These are phyloP conservation scores for Leptinotarsa lineolata DNA, from an alignment of 1,140 invertebrate species.

Conservation along the genomic window DNA sequence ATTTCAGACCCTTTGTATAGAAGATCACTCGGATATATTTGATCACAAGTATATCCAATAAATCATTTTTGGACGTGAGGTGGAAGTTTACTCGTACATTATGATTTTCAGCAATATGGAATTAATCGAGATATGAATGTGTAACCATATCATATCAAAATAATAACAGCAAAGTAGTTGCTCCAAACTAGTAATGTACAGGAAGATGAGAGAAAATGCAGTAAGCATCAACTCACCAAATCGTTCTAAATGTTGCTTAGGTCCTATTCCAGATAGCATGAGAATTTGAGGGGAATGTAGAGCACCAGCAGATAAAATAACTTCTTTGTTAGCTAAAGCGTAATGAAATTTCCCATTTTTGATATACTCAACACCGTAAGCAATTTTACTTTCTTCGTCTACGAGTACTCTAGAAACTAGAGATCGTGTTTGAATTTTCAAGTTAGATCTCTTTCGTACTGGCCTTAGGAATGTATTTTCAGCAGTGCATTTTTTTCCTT, in stretches of 20 bases:
- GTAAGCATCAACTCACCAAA: slow-evolving; percentile 27
- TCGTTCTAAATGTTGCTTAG: slow-evolving; percentile 61
- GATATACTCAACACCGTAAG: slow-evolving; percentile 68
- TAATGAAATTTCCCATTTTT: slow-evolving; percentile 60
- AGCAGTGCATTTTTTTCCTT: slow-evolving; percentile 86
- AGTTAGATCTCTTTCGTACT: slow-evolving; percentile 75
- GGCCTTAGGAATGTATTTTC: slow-evolving; percentile 88
- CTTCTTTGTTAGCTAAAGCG: slow-evolving; percentile 79
- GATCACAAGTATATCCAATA: no score
- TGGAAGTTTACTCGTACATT: no score
- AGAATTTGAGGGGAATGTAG: slow-evolving; percentile 81
- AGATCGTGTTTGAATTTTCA: slow-evolving; percentile 82
- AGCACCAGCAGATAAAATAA: slow-evolving; percentile 84
- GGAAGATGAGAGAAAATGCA: no score
- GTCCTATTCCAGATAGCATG: slow-evolving; percentile 81
- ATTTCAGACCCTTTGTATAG: no score
- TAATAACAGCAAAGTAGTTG: no score
- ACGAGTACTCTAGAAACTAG: slow-evolving; percentile 83
- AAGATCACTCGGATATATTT: no score
- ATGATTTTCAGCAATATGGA: no score
- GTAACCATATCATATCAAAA: no score
- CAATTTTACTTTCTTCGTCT: slow-evolving; percentile 66
- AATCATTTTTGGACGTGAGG: no score
- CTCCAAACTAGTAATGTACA: no score
- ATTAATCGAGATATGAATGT: no score